Conservation (phyloP, 1,140 invertebrate genomes). For the Eumaeus atala region DNA sequence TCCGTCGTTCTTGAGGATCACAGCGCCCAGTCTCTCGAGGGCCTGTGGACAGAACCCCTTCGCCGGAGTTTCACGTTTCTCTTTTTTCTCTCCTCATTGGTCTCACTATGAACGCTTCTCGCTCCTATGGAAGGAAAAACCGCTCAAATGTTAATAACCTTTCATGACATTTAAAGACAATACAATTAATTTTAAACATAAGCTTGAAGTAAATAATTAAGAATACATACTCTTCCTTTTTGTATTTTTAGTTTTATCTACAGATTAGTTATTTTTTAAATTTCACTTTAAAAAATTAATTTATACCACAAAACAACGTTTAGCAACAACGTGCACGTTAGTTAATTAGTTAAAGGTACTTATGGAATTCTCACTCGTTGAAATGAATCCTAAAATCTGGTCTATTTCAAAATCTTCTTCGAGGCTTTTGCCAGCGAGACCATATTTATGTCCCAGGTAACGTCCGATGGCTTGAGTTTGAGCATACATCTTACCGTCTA, state of each 20-base stretch:
- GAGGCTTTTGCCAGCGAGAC: slow-evolving; percentile 76
- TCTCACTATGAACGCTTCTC: background rate
- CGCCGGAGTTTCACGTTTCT: background rate
- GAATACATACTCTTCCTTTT: too few species aligned
- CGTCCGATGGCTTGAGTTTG: slow-evolving; percentile 79
- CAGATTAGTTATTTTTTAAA: too few species aligned
- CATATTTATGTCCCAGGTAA: slow-evolving; percentile 75
- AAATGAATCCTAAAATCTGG: slow-evolving; percentile 74
- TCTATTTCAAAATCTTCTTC: slow-evolving; percentile 79
- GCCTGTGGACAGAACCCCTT: background rate
- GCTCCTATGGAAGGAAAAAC: background rate
- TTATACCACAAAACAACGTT: too few species aligned
- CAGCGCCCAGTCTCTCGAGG: background rate
- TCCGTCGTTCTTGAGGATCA: background rate
- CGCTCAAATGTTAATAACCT: too few species aligned
- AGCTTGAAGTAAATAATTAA: too few species aligned
- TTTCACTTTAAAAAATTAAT: too few species aligned
- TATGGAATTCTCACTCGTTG: slow-evolving; percentile 58
- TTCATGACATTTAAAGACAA: too few species aligned
- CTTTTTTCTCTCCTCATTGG: background rate
- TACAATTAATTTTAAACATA: too few species aligned
- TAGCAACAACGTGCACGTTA: too few species aligned
- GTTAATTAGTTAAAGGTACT: too few species aligned
- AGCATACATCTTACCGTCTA: slow-evolving; percentile 78
- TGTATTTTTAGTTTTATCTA: too few species aligned